These are phyloP conservation scores for Apis florea DNA, from an alignment of 1,140 invertebrate species.

Conservation along the genomic window DNA sequence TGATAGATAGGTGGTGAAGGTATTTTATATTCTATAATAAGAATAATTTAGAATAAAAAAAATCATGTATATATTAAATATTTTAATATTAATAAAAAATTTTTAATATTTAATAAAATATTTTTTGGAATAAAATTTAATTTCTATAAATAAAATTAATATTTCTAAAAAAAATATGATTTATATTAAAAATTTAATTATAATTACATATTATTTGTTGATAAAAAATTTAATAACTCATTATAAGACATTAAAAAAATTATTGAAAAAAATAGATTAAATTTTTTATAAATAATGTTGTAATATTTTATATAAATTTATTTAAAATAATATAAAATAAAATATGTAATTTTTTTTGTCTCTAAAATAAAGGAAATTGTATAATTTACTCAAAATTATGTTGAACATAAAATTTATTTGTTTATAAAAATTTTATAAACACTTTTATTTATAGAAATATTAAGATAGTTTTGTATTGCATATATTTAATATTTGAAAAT, in stretches of 20 bases:
- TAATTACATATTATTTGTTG: not conserved
- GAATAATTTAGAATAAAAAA: constrained; percentile 6
- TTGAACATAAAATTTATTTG: constrained; percentile 44
- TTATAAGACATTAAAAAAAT: not conserved
- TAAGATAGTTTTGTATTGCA: not conserved
- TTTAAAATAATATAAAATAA: too few relatives aligned
- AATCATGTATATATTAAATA: constrained; percentile 12
- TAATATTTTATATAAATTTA: not conserved
- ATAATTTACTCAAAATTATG: not conserved
- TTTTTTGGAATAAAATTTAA: not conserved
- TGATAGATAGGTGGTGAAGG: not conserved
- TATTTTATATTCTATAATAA: not conserved
- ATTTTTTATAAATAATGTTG: not conserved
- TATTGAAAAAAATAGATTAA: not conserved
- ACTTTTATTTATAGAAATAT: not conserved
- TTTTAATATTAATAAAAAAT: constrained; percentile 28
- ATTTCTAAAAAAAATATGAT: too few relatives aligned
- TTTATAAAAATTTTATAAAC: constrained; percentile 33
- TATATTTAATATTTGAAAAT: not conserved
- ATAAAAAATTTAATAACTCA: not conserved
- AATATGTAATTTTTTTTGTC: not conserved
- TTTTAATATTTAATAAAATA: constrained; percentile 4
- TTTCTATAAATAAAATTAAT: too few relatives aligned
- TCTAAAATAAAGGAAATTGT: not conserved
- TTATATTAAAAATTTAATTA: not conserved